Evolutionary conservation across 2,888 invertebrate genomes (phyloP).

Genomic region (Lomographa bimaculata): DNA sequence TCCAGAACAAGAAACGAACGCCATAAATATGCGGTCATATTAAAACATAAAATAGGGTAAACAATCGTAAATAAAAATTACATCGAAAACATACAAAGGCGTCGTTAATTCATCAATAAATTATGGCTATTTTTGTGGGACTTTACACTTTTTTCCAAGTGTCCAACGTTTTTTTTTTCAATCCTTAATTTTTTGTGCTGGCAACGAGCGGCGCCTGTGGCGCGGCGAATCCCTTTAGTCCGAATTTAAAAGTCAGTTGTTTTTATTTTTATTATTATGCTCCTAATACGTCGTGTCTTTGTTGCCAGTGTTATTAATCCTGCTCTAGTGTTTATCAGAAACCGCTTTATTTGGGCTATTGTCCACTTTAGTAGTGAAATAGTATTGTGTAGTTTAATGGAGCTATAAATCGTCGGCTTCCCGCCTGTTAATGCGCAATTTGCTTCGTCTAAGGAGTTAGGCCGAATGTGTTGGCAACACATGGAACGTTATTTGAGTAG

Average conservation of each 20-base stretch:
- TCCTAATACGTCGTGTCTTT: slow-evolving; percentile 32
- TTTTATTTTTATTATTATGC: slow-evolving; percentile 42
- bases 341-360: slow-evolving; percentile 64
- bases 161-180: slow-evolving; percentile 12
- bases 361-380: slow-evolving; percentile 48
- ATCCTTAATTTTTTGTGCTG: slow-evolving; percentile 62
- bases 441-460: slow-evolving; percentile 26
- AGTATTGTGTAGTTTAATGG: slow-evolving; percentile 45
- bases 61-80: slow-evolving; percentile 83
- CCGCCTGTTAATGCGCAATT: slow-evolving; percentile 42
- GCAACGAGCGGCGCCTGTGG: slow-evolving; percentile 73
- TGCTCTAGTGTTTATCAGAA: slow-evolving; percentile 65
- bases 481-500: slow-evolving; percentile 2
- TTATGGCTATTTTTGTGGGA: slow-evolving; percentile 76
- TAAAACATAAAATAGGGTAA: slow-evolving; percentile 82
- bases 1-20: slow-evolving; percentile 58
- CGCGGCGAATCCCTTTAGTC: slow-evolving; percentile 71
- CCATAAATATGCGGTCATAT: slow-evolving; percentile 75
- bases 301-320: slow-evolving; percentile 63
- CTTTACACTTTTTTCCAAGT: slow-evolving; percentile 74
- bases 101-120: slow-evolving; percentile 76
- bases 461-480: slow-evolving; percentile 13
- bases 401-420: slow-evolving; percentile 44
- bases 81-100: slow-evolving; percentile 74
- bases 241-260: slow-evolving; percentile 51